Evolutionary conservation across 2,888 invertebrate species (phyloP).

Genomic region (Brenthis daphne): DNA sequence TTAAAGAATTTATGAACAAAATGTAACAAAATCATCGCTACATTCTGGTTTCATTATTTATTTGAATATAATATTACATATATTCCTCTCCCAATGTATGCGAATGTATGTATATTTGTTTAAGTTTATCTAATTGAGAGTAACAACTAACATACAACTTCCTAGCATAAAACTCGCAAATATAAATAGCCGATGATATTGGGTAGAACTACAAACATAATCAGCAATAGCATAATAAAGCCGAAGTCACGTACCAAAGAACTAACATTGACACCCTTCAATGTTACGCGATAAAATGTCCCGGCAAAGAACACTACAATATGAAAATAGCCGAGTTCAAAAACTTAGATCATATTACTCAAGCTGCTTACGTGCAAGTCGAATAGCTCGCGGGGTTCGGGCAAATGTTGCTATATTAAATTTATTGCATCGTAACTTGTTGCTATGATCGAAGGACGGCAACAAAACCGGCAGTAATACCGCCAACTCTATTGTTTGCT

Average conservation of each 20-base stretch:
- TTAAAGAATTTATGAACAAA: no score
- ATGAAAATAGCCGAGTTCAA: slow-evolving; percentile 50
- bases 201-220: slow-evolving; percentile 37
- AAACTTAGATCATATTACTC: slow-evolving; percentile 49
- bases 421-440: slow-evolving; percentile 79
- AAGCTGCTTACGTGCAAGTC: slow-evolving; percentile 44
- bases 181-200: slow-evolving; percentile 9
- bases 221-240: slow-evolving; percentile 38
- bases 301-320: slow-evolving; percentile 43
- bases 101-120: no score
- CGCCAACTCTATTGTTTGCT: slow-evolving; percentile 73
- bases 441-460: slow-evolving; percentile 69
- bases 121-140: no score
- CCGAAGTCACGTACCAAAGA: slow-evolving; percentile 45
- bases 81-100: no score
- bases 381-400: slow-evolving; percentile 65
- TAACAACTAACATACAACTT: no score
- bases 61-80: neutral
- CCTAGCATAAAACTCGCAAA: neutral
- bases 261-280: slow-evolving; percentile 42
- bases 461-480: slow-evolving; percentile 63
- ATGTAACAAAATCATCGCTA: neutral
- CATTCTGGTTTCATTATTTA: neutral
- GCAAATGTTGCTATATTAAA: slow-evolving; percentile 73
- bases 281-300: slow-evolving; percentile 46